These are phyloP conservation scores for Pipra filicauda DNA, from an alignment of 2,113 vertebrate species.

Conservation along the genomic window DNA sequence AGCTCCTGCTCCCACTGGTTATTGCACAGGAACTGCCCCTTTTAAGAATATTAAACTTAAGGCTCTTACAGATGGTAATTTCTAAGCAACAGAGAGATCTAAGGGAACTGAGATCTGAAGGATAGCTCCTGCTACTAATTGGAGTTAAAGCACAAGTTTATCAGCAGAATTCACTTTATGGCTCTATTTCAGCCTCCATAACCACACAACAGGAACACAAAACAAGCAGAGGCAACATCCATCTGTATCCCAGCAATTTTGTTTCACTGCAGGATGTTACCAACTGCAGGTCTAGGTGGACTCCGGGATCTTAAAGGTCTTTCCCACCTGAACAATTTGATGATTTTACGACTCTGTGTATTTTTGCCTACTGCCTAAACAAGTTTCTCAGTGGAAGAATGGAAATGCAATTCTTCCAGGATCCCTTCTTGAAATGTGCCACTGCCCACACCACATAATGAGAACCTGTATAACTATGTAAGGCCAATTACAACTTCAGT, in stretches of 20 bases:
- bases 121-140: background rate
- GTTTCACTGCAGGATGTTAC: background rate
- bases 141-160: background rate
- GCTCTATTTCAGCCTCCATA: background rate
- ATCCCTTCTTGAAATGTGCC: background rate
- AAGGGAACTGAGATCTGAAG: background rate
- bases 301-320: background rate
- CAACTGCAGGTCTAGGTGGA: background rate
- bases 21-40: background rate
- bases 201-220: background rate
- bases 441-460: rapidly evolving
- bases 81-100: background rate
- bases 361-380: background rate
- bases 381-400: background rate
- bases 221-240: background rate
- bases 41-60: background rate
- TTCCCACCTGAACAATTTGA: background rate
- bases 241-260: background rate
- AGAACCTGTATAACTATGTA: background rate
- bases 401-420: background rate
- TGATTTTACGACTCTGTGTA: background rate
- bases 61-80: background rate
- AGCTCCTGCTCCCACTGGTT: background rate
- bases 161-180: background rate
- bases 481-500: background rate